Base-by-base conservation (phyloP, 2,113 vertebrate genomes). In the Athene noctua region DNA sequence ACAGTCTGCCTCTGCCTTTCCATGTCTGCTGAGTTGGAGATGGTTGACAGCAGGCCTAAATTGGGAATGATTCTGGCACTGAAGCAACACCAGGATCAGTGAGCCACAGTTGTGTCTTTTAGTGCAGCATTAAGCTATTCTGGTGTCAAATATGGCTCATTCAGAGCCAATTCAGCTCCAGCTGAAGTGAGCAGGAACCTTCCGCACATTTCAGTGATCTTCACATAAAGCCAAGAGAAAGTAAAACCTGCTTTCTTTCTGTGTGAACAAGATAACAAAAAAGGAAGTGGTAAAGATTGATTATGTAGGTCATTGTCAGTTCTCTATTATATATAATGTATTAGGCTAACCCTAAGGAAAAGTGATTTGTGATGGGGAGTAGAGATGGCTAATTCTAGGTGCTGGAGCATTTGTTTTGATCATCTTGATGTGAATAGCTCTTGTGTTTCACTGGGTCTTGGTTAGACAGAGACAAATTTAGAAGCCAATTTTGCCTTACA, bases 281-380 rank as follows among this genome's bases (percentile, higher is more conserved):
- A 44, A 40, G 44, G 58, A 82, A 92, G 52, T 0, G 0, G 52
- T 67, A 79, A 52, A 63, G 92, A 95, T 93, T 91, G 87, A 91
- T 95, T 90, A 95, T 87, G 47, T 95, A 91, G 89, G 90, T 87
- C 91, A 94, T 49, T 75, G 80, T 79, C 44, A 57, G 61, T 65
- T 84, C 61, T 87, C 52, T 57, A 36, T 66, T 92, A 89, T 71
- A 55, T 46, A 74, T 84, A 77, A 92, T 59, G 61, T 38, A 86
- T 90, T 73, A 89, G 66, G 34, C 30, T 77, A 91, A 91, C 47
- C 84, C 67, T 68, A 85, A 90, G 78, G 87, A 94, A 89, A 85
- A 90, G 40, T 15, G 40, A 14, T 49, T 80, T 72, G 52, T 89
- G 81, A 92, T 74, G 42, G 22, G 66, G 49, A 94, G 42, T 65